Percentiles rank a stretch among this genome's conserved stretches.
These are phyloP conservation scores for Cynopterus brachyotis DNA, from an alignment of 2,113 vertebrate species.

Conservation along the genomic window DNA sequence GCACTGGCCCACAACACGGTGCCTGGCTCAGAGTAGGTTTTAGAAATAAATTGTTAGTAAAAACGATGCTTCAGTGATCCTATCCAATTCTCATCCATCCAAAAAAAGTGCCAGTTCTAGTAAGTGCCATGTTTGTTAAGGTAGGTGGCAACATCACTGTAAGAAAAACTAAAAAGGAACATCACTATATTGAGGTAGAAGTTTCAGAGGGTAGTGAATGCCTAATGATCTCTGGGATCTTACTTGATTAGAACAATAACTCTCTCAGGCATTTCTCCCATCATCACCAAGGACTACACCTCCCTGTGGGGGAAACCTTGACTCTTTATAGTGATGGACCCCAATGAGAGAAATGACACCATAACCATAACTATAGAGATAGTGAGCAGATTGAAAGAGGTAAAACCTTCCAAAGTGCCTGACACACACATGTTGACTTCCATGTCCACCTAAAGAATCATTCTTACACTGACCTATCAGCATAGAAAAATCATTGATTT, in stretches of 20 bases:
- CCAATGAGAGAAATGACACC: neutral
- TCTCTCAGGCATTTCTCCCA: neutral
- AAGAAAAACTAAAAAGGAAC: neutral
- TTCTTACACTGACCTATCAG: neutral
- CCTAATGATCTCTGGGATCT: neutral
- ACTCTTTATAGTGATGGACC: neutral
- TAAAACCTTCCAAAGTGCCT: neutral
- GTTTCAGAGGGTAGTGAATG: neutral
- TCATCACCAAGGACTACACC: neutral
- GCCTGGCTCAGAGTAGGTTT: neutral
- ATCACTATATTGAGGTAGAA: neutral
- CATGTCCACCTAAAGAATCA: neutral
- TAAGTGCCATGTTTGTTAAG: neutral
- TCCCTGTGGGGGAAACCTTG: accelerated
- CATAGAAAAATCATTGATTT: neutral
- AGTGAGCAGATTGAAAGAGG: neutral
- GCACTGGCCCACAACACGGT: neutral
- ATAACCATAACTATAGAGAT: neutral
- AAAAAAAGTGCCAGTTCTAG: neutral
- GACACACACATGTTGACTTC: accelerated
- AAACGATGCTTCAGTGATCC: neutral
- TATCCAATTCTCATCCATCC: neutral
- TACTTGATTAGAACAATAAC: neutral
- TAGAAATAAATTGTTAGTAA: neutral
- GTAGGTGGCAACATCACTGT: neutral